A percentile compares a stretch with the other conserved stretches of the same genome.
These are phyloP conservation scores for Drosophila sucinea DNA, from an alignment of 1,140 invertebrate species.

Conservation along the genomic window DNA sequence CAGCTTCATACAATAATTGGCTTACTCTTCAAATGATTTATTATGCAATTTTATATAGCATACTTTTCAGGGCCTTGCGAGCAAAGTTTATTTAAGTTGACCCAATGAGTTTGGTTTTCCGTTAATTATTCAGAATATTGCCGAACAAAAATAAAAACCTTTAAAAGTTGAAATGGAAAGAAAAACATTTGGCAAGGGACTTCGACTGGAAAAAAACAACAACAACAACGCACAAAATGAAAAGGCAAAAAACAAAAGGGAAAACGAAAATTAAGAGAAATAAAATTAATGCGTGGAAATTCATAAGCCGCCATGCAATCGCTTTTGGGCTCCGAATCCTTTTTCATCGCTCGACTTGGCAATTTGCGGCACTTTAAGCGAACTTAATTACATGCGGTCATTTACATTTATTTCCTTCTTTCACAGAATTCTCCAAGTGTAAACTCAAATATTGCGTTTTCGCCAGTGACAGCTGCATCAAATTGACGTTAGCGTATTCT, in stretches of 20 bases:
- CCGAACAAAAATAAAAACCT: neutral
- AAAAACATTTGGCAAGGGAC: constrained; percentile 45
- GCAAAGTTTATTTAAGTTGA: neutral
- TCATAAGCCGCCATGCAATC: constrained; percentile 53
- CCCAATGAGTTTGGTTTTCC: constrained; percentile 18
- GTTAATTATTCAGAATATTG: constrained; percentile 36
- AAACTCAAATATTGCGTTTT: constrained; percentile 66
- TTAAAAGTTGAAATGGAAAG: constrained; percentile 12
- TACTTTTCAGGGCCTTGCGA: constrained; percentile 33
- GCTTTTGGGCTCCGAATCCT: constrained; percentile 14
- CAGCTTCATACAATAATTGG: no score
- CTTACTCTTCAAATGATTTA: no score
- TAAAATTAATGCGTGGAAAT: constrained; percentile 62
- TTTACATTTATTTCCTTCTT: constrained; percentile 61
- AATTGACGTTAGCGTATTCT: constrained; percentile 67
- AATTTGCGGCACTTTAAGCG: constrained; percentile 50
- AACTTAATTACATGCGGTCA: constrained; percentile 60
- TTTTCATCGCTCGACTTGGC: constrained; percentile 32
- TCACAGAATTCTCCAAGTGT: constrained; percentile 55
- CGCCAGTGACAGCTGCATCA: constrained; percentile 67
- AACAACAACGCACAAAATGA: neutral
- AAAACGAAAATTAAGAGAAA: constrained; percentile 50
- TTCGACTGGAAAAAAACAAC: constrained; percentile 40
- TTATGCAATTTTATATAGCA: neutral
- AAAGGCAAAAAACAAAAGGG: constrained; percentile 31